Evolutionary conservation across 2,888 invertebrate genomes (phyloP).

Genomic region (Phytoseiulus persimilis): DNA sequence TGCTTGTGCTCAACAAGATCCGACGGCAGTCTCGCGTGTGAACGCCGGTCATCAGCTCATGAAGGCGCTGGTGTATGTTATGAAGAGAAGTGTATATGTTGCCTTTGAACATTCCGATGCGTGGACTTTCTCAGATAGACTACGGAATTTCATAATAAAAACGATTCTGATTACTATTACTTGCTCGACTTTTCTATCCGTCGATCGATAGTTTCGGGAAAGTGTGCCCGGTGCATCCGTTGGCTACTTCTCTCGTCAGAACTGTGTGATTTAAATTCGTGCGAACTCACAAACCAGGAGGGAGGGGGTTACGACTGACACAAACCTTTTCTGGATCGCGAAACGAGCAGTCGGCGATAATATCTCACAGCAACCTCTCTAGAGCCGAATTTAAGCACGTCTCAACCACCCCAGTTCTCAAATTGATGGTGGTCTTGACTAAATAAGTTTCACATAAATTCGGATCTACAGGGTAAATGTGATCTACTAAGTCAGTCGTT

Average conservation of each 20-base stretch:
- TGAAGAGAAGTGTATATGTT: not conserved
- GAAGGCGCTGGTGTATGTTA: not conserved
- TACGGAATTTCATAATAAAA: not conserved
- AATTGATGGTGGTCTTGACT: not conserved
- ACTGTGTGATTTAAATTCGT: too few species aligned
- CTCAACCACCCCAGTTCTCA: not conserved
- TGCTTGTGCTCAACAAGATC: not conserved
- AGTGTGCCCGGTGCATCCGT: too few species aligned
- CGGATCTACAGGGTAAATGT: conserved; percentile 39
- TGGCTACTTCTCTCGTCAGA: too few species aligned
- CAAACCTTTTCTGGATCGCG: not conserved
- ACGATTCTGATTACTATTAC: not conserved
- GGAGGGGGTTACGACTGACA: not conserved
- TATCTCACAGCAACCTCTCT: conserved; percentile 39
- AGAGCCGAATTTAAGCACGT: conserved; percentile 27
- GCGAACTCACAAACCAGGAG: not conserved
- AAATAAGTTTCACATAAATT: conserved; percentile 15
- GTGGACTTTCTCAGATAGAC: not conserved
- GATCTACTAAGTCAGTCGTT: not conserved
- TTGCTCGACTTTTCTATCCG: not conserved
- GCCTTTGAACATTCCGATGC: not conserved
- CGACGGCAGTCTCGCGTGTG: not conserved
- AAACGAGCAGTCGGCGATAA: not conserved
- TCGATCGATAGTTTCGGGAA: not conserved
- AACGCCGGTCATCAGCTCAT: not conserved